Conservation (phyloP, 2,888 invertebrate species). For the Carabus problematicus region DNA sequence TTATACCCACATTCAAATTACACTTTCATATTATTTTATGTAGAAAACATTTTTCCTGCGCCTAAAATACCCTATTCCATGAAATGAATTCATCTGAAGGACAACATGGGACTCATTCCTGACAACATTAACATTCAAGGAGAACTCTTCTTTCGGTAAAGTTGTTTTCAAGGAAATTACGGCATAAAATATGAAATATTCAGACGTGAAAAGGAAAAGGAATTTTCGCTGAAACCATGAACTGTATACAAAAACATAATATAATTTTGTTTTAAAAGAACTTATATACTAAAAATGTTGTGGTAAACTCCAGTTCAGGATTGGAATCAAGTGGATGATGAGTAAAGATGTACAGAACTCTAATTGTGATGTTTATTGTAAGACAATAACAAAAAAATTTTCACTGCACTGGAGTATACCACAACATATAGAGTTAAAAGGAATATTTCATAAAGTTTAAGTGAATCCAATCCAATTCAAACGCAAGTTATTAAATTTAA, state of each 20-base stretch:
- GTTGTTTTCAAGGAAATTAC: slow-evolving; percentile 17
- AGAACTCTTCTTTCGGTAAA: slow-evolving; percentile 18
- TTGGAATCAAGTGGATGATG: too few relatives aligned
- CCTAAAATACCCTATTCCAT: too few relatives aligned
- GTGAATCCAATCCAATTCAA: too few relatives aligned
- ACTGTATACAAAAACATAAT: neutral
- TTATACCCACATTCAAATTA: too few relatives aligned
- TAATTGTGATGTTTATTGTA: slow-evolving; percentile 18
- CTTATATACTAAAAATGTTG: neutral
- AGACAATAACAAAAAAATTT: too few relatives aligned
- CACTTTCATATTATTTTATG: too few relatives aligned
- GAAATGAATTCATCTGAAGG: neutral
- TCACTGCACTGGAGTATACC: too few relatives aligned
- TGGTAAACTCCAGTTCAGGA: slow-evolving; percentile 20
- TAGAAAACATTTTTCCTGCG: too few relatives aligned
- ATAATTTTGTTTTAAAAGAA: slow-evolving; percentile 24
- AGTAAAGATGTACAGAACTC: too few relatives aligned
- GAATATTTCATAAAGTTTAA: too few relatives aligned
- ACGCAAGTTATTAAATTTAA: too few relatives aligned
- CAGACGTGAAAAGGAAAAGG: slow-evolving; percentile 20
- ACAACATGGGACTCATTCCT: slow-evolving; percentile 10
- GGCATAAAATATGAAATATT: slow-evolving; percentile 29
- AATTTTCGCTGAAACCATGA: slow-evolving; percentile 23
- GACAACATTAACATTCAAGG: slow-evolving; percentile 22
- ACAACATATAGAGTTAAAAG: too few relatives aligned